Conservation (phyloP, 2,888 invertebrate species). For the Sthenelais limicola region DNA sequence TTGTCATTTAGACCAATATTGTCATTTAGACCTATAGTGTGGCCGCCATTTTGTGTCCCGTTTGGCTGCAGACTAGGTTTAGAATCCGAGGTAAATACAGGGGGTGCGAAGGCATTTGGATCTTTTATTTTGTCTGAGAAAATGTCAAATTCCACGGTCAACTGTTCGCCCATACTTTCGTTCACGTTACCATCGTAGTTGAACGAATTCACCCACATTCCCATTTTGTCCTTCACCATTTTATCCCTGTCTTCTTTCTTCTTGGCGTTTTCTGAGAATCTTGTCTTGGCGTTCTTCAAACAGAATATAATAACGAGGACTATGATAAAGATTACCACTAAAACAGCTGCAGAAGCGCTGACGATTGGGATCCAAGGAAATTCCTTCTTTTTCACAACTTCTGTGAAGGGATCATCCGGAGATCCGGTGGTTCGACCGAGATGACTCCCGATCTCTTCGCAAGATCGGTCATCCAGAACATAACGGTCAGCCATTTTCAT, state of each 20-base stretch:
- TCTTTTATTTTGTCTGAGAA: conserved; percentile 18
- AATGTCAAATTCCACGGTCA: conserved; percentile 20
- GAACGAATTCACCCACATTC: conserved; percentile 4
- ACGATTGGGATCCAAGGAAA: neutral
- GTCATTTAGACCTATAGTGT: no score
- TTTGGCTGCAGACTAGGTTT: no score
- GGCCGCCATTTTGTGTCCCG: no score
- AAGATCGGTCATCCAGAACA: neutral
- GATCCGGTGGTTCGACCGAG: neutral
- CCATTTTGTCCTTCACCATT: conserved; percentile 33
- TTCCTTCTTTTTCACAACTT: neutral
- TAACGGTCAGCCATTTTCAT: neutral
- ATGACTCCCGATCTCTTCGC: conserved; percentile 1
- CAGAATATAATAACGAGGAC: conserved; percentile 8
- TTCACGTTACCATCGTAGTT: conserved; percentile 26
- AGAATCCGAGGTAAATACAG: no score
- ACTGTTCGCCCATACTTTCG: conserved; percentile 20
- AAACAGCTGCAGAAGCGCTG: neutral
- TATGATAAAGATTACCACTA: neutral
- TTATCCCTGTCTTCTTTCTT: conserved; percentile 12
- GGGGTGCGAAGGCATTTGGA: no score
- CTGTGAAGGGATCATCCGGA: neutral
- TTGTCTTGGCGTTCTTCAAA: conserved; percentile 6
- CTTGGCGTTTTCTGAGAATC: conserved; percentile 18
- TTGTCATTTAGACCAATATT: no score